Conservation (phyloP, 2,888 invertebrate genomes). For the Acrobasis consociella region DNA sequence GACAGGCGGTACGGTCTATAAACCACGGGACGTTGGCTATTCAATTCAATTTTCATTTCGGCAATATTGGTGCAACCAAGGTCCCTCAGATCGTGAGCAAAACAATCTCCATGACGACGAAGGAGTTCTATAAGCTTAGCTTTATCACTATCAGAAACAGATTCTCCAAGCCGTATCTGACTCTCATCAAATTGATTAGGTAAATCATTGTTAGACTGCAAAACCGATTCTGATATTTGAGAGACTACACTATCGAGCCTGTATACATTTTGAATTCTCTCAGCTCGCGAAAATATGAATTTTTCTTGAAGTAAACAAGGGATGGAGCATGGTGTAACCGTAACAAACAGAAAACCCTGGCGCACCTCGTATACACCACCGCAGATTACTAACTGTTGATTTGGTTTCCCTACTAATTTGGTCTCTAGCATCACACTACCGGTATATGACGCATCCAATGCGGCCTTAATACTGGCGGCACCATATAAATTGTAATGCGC, state of each 20-base stretch:
- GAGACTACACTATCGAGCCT: conserved; percentile 1
- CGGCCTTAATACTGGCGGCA: conserved; percentile 23
- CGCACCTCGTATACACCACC: conserved; percentile 28
- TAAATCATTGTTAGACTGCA: too few species aligned
- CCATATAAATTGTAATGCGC: conserved; percentile 19
- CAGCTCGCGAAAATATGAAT: conserved; percentile 9
- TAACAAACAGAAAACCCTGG: conserved; percentile 22
- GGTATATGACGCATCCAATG: conserved; percentile 5
- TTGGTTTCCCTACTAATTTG: conserved; percentile 28
- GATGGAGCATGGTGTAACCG: conserved; percentile 24
- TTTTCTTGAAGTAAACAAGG: conserved; percentile 14
- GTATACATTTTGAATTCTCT: conserved; percentile 17
- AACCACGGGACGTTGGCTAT: conserved; percentile 30
- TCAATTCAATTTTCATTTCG: too few species aligned
- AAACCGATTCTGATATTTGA: too few species aligned
- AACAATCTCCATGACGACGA: conserved; percentile 30
- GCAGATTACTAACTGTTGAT: conserved; percentile 25
- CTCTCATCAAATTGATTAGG: conserved; percentile 14
- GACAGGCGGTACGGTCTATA: conserved; percentile 38
- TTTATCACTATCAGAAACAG: conserved; percentile 18
- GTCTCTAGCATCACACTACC: conserved; percentile 23
- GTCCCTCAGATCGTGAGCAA: conserved; percentile 27
- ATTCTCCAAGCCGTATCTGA: conserved; percentile 14
- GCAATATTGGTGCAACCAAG: conserved; percentile 33
- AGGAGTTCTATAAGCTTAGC: conserved; percentile 23